Evolutionary conservation across 2,797 vertebrate genomes (phyloP).

Genomic region (Martes flavigula): DNA sequence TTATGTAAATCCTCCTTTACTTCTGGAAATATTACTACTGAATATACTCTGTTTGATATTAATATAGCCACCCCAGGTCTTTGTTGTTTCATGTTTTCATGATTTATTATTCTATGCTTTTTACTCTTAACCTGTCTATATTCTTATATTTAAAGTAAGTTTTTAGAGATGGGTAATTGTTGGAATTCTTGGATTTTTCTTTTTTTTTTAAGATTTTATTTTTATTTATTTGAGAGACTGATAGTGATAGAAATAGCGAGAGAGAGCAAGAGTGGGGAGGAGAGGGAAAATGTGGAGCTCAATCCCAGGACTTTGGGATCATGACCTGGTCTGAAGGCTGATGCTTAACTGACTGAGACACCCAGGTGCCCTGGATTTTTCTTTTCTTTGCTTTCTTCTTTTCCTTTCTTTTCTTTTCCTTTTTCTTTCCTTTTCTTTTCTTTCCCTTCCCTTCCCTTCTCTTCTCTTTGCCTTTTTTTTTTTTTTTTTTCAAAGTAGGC

Average conservation of each 20-base stretch:
- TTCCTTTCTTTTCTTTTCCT: too few species aligned
- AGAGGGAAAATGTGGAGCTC: too few species aligned
- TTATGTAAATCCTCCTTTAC: not conserved
- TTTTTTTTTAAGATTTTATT: not conserved
- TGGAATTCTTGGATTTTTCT: not conserved
- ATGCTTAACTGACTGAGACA: too few species aligned
- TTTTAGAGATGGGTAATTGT: not conserved
- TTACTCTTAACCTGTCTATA: not conserved
- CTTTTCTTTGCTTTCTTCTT: too few species aligned
- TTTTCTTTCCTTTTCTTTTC: rapidly evolving
- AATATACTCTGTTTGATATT: not conserved
- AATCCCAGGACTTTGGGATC: too few species aligned
- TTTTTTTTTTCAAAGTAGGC: not conserved
- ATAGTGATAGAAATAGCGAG: too few species aligned
- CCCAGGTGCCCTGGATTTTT: too few species aligned
- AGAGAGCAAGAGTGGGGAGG: too few species aligned
- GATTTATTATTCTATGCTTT: not conserved
- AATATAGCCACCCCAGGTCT: not conserved
- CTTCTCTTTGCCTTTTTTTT: not conserved
- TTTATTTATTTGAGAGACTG: too few species aligned
- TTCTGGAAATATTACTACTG: not conserved
- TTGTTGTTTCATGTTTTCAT: not conserved
- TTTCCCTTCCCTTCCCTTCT: too few species aligned
- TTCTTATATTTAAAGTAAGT: not conserved
- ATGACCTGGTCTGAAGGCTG: too few species aligned